Evolutionary conservation across 2,797 vertebrate genomes (phyloP).

Genomic region (Diplodus sargus): DNA sequence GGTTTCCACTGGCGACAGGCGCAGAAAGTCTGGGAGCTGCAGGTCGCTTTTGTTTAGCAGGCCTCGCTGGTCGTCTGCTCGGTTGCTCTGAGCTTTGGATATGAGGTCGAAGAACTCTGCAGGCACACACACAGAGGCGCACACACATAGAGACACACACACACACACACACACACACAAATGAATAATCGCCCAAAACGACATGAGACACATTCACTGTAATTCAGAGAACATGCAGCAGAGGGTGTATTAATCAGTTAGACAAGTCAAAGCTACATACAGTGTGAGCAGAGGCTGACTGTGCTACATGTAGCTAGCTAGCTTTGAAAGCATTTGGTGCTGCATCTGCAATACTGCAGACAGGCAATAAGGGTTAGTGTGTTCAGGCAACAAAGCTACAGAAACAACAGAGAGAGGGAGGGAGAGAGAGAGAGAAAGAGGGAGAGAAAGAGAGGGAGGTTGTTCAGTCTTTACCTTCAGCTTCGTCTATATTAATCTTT

Average conservation of each 20-base stretch:
- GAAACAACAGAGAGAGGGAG: slow-evolving; percentile 48
- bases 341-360: slow-evolving; percentile 63
- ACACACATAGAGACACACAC: slow-evolving; percentile 23
- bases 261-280: slow-evolving; percentile 78
- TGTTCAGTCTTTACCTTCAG: slow-evolving; percentile 92
- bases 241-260: slow-evolving; percentile 68
- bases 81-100: slow-evolving; percentile 99
- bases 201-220: slow-evolving; percentile 10
- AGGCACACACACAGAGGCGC: slow-evolving; percentile 31
- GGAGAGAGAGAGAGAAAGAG: slow-evolving; percentile 35
- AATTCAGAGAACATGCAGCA: slow-evolving; percentile 67
- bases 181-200: slow-evolving; percentile 36
- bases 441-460: slow-evolving; percentile 60
- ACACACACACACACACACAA: slow-evolving; percentile 38
- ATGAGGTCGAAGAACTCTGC: slow-evolving; percentile 99
- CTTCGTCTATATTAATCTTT: slow-evolving; percentile 99
- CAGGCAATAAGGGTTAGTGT: slow-evolving; percentile 74
- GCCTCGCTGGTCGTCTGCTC: slow-evolving; percentile 99
- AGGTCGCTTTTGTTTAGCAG: slow-evolving; percentile 97
- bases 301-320: slow-evolving; percentile 74
- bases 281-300: slow-evolving; percentile 65
- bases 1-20: slow-evolving; percentile 80
- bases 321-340: slow-evolving; percentile 71
- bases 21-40: slow-evolving; percentile 96
- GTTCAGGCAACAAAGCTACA: slow-evolving; percentile 73